Evolutionary conservation across 1,140 invertebrate species (phyloP).

Genomic region (Pachypsylla venusta): DNA sequence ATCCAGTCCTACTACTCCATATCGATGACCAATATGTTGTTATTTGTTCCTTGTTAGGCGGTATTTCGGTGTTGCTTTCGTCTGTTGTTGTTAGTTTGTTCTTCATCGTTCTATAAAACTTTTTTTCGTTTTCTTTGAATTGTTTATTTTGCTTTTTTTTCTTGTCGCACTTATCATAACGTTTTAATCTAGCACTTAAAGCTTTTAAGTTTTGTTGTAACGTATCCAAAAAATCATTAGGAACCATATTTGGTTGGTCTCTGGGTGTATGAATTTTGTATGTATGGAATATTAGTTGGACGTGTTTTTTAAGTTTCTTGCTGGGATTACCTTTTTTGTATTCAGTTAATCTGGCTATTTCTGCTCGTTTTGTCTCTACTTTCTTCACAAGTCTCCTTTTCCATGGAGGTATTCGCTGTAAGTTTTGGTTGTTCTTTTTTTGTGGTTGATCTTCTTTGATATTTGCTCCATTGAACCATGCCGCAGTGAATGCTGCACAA

Average conservation of each 20-base stretch:
- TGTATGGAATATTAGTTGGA: background rate
- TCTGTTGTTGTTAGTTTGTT: background rate
- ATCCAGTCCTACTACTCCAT: background rate
- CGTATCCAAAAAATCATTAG: background rate
- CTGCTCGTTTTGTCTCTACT: background rate
- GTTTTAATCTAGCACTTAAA: background rate
- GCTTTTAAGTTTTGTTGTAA: background rate
- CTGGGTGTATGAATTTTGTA: background rate
- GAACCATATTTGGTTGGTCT: background rate
- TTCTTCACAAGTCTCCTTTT: background rate
- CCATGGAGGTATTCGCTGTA: background rate
- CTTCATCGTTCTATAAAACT: background rate
- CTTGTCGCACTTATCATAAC: background rate
- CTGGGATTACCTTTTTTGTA: background rate
- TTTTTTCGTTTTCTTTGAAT: background rate
- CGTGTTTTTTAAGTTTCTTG: background rate
- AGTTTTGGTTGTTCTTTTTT: background rate
- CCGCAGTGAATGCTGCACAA: background rate
- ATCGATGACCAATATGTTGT: background rate
- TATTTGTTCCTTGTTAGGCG: background rate
- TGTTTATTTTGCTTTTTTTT: background rate
- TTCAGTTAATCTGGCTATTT: background rate
- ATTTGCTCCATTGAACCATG: background rate
- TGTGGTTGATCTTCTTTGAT: background rate
- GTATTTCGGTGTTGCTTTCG: background rate